Evolutionary conservation across 2,113 vertebrate genomes (phyloP).

Genomic region (Probosciger aterrimus): DNA sequence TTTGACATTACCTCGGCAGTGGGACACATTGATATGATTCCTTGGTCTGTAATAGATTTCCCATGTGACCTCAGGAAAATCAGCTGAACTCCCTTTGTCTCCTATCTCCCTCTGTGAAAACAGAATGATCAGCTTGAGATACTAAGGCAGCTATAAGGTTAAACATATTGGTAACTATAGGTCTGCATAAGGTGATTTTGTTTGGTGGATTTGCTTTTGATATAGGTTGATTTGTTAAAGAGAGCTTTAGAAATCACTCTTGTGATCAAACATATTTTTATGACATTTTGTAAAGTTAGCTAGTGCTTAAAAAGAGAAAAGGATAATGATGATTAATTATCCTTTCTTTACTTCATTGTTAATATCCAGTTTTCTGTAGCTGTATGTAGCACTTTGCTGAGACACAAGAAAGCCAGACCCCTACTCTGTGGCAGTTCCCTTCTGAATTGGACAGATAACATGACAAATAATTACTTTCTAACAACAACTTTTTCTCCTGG

Average conservation of each 20-base stretch:
- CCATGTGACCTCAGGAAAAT: background rate
- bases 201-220: background rate
- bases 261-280: background rate
- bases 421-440: background rate
- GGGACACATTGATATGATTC: background rate
- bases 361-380: background rate
- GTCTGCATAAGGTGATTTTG: background rate
- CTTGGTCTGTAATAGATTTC: background rate
- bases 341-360: background rate
- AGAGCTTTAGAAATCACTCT: background rate
- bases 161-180: background rate
- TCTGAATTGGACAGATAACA: background rate
- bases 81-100: background rate
- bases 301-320: background rate
- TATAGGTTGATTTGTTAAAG: background rate
- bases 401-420: background rate
- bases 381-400: background rate
- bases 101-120: background rate
- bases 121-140: background rate
- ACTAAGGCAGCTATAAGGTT: background rate
- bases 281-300: background rate
- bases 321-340: background rate
- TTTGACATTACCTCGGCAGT: background rate
- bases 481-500: slow-evolving; percentile 45
- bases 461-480: slow-evolving; percentile 40